Percentiles rank a stretch among this genome's conserved stretches.
Conservation (phyloP, 2,888 invertebrate genomes). For the Leptinotarsa haldemani region DNA sequence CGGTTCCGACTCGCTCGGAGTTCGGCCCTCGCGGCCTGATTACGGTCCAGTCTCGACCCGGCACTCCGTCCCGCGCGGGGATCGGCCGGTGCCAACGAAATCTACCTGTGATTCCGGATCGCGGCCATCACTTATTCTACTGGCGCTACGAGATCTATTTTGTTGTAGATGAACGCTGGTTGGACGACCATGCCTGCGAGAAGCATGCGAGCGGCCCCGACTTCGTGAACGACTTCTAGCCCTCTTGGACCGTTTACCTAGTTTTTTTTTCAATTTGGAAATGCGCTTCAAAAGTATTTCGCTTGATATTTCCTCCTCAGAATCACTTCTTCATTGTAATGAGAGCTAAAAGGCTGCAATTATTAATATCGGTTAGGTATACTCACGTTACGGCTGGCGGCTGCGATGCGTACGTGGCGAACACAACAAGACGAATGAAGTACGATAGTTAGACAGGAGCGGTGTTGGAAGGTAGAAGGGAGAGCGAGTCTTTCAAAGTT, state of each 20-base stretch:
- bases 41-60: background rate
- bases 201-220: background rate
- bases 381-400: conserved; percentile 1
- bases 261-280: background rate
- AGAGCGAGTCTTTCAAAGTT: background rate
- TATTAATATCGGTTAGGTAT: background rate
- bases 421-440: background rate
- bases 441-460: background rate
- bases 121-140: conserved; percentile 7
- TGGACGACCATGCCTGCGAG: background rate
- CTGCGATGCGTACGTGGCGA: conserved; percentile 7
- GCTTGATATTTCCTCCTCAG: conserved; percentile 8
- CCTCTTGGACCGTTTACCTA: background rate
- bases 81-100: conserved; percentile 2
- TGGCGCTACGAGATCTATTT: conserved; percentile 1
- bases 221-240: background rate
- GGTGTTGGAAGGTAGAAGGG: background rate
- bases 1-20: conserved; percentile 14
- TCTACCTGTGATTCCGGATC: conserved; percentile 6
- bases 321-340: conserved; percentile 1
- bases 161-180: background rate
- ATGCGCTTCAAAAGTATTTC: background rate
- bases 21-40: background rate
- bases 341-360: background rate
- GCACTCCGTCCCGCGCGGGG: conserved; percentile 17